Evolutionary conservation across 2,888 invertebrate genomes (phyloP).

Genomic region (Pollenia labialis): DNA sequence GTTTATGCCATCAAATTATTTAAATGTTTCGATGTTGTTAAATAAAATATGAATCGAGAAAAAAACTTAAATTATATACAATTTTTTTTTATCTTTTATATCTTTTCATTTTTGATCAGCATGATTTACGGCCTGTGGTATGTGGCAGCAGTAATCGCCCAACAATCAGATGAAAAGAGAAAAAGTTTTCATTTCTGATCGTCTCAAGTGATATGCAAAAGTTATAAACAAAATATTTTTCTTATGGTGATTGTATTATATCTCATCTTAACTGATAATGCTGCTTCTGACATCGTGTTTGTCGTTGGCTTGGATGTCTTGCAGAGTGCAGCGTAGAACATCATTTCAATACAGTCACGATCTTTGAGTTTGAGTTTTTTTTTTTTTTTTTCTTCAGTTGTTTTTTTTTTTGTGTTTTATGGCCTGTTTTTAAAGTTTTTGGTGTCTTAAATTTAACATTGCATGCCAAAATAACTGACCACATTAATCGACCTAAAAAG

Average conservation of each 20-base stretch:
- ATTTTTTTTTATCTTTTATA: slow-evolving; percentile 57
- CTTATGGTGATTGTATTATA: slow-evolving; percentile 59
- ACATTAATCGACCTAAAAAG: slow-evolving; percentile 73
- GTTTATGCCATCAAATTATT: slow-evolving; percentile 71
- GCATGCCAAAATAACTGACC: slow-evolving; percentile 69
- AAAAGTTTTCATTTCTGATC: slow-evolving; percentile 60
- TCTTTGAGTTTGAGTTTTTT: slow-evolving; percentile 45
- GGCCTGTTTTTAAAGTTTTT: slow-evolving; percentile 54
- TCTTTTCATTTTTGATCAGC: slow-evolving; percentile 69
- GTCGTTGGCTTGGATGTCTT: neutral
- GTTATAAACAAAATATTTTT: slow-evolving; percentile 55
- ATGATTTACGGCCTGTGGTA: slow-evolving; percentile 70
- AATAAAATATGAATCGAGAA: slow-evolving; percentile 6
- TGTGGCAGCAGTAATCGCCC: slow-evolving; percentile 36
- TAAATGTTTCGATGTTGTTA: slow-evolving; percentile 64
- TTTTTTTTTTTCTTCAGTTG: slow-evolving; percentile 6
- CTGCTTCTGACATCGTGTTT: slow-evolving; percentile 30
- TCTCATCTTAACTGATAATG: slow-evolving; percentile 66
- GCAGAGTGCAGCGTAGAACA: slow-evolving; percentile 17
- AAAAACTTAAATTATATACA: slow-evolving; percentile 44
- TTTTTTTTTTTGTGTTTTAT: slow-evolving; percentile 53
- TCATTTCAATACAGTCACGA: slow-evolving; percentile 68
- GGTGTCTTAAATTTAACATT: slow-evolving; percentile 66
- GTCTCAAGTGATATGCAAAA: slow-evolving; percentile 69
- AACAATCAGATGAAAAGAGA: slow-evolving; percentile 28